Percentiles rank a stretch among this genome's conserved stretches.
Evolutionary conservation across 2,888 invertebrate genomes (phyloP).

Genomic region (Coenonympha glycerion): DNA sequence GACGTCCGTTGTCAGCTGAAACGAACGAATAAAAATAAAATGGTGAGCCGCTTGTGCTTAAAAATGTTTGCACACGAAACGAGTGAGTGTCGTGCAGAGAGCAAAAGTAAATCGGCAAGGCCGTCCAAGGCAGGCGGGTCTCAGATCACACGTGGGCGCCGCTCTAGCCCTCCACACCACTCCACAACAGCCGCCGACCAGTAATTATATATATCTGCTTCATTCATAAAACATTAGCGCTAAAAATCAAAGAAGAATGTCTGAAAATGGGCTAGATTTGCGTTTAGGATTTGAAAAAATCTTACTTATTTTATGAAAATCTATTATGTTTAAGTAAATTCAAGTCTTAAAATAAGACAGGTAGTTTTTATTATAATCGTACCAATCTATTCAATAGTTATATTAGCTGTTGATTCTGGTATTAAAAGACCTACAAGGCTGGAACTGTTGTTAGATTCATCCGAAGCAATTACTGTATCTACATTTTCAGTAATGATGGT

Average conservation of each 20-base stretch:
- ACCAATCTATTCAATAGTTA: slow-evolving; percentile 8
- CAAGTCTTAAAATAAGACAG: too few species aligned
- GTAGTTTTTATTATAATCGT: neutral
- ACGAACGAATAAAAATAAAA: too few species aligned
- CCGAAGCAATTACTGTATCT: neutral
- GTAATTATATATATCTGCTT: slow-evolving; percentile 13
- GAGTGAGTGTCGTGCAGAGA: slow-evolving; percentile 29
- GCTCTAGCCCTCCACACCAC: slow-evolving; percentile 25
- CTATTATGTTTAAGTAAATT: too few species aligned
- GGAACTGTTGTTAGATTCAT: neutral
- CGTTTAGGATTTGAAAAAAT: too few species aligned
- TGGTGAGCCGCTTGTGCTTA: too few species aligned
- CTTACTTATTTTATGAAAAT: too few species aligned
- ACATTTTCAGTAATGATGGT: neutral
- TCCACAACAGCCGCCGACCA: slow-evolving; percentile 19
- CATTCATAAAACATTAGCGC: slow-evolving; percentile 19
- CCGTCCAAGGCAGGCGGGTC: slow-evolving; percentile 67
- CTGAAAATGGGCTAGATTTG: too few species aligned
- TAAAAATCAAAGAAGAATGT: too few species aligned
- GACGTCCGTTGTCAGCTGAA: too few species aligned
- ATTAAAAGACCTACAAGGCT: slow-evolving; percentile 7
- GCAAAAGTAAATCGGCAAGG: slow-evolving; percentile 57
- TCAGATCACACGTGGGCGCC: slow-evolving; percentile 64
- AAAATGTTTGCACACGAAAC: slow-evolving; percentile 10
- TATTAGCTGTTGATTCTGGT: slow-evolving; percentile 6